Evolutionary conservation across 2,113 vertebrate species (phyloP).

Genomic region (Pseudois nayaur): DNA sequence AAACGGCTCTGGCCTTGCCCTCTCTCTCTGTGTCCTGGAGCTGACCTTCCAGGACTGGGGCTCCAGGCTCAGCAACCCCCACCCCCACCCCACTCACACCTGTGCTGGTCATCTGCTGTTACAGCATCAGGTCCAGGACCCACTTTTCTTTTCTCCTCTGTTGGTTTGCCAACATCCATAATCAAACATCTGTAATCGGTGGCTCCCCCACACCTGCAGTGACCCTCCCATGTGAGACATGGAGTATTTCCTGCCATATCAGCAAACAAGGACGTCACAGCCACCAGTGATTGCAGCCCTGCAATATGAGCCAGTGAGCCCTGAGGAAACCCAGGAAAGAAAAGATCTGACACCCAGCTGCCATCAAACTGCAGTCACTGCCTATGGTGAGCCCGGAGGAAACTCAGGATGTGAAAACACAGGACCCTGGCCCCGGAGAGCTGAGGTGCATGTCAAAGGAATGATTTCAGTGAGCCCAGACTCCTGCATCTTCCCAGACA

Average conservation of each 20-base stretch:
- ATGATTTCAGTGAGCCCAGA: background rate
- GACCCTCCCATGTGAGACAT: background rate
- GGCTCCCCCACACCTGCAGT: background rate
- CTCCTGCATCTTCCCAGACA: background rate
- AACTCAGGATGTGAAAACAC: background rate
- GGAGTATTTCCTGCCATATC: background rate
- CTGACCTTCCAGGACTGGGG: background rate
- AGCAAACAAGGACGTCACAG: background rate
- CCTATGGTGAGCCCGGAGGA: background rate
- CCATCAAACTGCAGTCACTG: background rate
- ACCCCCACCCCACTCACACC: background rate
- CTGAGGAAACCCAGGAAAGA: background rate
- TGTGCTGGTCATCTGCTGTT: too few species aligned
- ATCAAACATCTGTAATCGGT: background rate
- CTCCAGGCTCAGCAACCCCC: background rate
- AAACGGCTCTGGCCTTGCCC: background rate
- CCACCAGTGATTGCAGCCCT: background rate
- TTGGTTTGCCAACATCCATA: background rate
- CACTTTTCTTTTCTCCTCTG: background rate
- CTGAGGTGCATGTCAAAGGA: background rate
- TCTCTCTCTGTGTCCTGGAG: background rate
- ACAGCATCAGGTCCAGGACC: background rate
- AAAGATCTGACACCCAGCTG: background rate
- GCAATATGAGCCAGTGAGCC: background rate
- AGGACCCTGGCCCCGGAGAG: background rate